These are phyloP conservation scores for Erethizon dorsatum DNA, from an alignment of 2,797 vertebrate genomes.

Conservation along the genomic window DNA sequence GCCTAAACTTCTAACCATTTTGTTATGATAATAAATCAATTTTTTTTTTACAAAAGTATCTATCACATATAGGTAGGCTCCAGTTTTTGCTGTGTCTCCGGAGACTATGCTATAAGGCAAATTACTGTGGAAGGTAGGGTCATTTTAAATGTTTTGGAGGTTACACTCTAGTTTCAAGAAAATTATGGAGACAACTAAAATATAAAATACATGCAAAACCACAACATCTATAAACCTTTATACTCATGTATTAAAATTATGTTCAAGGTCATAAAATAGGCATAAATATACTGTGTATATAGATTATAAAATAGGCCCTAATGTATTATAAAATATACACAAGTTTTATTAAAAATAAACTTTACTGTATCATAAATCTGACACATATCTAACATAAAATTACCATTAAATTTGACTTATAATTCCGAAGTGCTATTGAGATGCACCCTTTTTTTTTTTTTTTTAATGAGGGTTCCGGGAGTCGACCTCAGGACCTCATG, in stretches of 20 bases:
- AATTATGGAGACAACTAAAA: slow-evolving; percentile 11
- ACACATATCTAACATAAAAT: not conserved
- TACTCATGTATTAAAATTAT: slow-evolving; percentile 64
- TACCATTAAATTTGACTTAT: slow-evolving; percentile 11
- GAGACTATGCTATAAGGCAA: not conserved
- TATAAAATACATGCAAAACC: slow-evolving; percentile 60
- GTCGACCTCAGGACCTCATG: no score
- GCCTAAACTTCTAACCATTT: not conserved
- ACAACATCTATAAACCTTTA: slow-evolving; percentile 64
- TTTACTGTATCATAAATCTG: slow-evolving; percentile 5
- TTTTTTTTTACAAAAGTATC: slow-evolving; percentile 45
- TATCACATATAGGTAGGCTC: not conserved
- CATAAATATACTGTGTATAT: slow-evolving; percentile 29
- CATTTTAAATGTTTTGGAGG: slow-evolving; percentile 16
- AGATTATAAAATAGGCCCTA: not conserved
- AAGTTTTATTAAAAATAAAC: slow-evolving; percentile 65
- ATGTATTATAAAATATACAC: not conserved
- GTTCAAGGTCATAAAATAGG: slow-evolving; percentile 56
- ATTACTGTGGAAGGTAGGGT: not conserved
- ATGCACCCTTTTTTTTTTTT: not conserved
- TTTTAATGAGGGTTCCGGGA: no score
- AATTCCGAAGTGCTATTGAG: not conserved
- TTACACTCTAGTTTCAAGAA: slow-evolving; percentile 18
- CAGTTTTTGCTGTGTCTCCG: not conserved
- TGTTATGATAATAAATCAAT: slow-evolving; percentile 6